Percentiles rank a stretch among this genome's conserved stretches.
phyloP scores from a whole-genome alignment of 2,797 vertebrate genomes.

The Poecilia gillii region DNA sequence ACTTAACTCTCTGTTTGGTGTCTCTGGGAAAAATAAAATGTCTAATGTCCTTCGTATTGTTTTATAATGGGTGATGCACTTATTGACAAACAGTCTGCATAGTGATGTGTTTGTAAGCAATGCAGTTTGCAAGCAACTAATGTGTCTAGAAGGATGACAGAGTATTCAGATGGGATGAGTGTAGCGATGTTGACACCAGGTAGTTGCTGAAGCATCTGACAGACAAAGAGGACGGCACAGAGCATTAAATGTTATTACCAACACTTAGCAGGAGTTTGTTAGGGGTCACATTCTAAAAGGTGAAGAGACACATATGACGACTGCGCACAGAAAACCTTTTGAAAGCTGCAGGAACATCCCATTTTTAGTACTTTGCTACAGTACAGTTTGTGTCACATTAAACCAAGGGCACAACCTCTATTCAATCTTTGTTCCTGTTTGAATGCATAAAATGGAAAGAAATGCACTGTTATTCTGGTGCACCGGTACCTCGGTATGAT shows the following conservation, averaged over 20 bases:
- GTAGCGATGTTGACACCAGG: background rate
- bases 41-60: slow-evolving; percentile 37
- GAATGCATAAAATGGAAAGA: background rate
- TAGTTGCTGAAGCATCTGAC: background rate
- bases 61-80: background rate
- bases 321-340: background rate
- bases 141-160: background rate
- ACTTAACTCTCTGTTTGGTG: slow-evolving; percentile 62
- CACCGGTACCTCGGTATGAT: too few relatives aligned
- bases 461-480: background rate
- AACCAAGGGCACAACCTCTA: background rate
- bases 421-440: background rate
- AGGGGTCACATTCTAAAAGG: background rate
- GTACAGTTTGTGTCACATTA: background rate
- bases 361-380: background rate
- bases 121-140: background rate
- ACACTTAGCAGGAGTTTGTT: background rate
- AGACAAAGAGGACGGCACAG: background rate
- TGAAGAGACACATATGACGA: background rate
- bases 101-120: background rate
- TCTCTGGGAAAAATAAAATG: slow-evolving; percentile 45
- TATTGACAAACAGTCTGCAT: background rate
- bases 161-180: background rate
- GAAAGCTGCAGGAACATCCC: background rate
- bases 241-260: background rate